Conservation (phyloP, 2,113 vertebrate species). For the Pelodiscus sinensis region DNA sequence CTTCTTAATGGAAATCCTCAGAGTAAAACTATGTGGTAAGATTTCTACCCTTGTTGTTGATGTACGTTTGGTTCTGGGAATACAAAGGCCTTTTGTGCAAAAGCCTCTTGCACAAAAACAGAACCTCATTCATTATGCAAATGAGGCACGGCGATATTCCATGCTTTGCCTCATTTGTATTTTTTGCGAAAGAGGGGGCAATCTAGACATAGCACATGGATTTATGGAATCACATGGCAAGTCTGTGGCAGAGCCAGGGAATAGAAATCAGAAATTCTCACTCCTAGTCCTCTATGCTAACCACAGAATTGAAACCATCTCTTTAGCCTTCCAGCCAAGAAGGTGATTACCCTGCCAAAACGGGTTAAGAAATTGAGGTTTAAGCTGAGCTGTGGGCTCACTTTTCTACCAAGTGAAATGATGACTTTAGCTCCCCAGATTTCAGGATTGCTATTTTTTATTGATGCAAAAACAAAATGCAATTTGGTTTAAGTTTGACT, state of each 20-base stretch:
- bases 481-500: background rate
- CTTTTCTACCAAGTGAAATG: background rate
- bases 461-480: background rate
- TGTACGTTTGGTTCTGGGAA: background rate
- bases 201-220: too few species aligned
- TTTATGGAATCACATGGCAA: conserved; percentile 7
- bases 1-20: background rate
- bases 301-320: background rate
- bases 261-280: background rate
- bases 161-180: too few species aligned
- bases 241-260: conserved; percentile 19
- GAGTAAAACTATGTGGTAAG: background rate
- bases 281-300: background rate
- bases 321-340: background rate
- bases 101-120: too few species aligned
- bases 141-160: too few species aligned
- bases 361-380: background rate
- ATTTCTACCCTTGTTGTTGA: background rate
- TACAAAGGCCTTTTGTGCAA: too few species aligned
- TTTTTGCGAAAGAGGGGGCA: too few species aligned
- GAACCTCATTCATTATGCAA: too few species aligned
- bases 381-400: background rate
- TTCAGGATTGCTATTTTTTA: background rate
- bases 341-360: background rate
- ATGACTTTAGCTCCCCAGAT: background rate